Evolutionary conservation across 1,140 invertebrate species (phyloP).

Genomic region (Euborellia annulipes): DNA sequence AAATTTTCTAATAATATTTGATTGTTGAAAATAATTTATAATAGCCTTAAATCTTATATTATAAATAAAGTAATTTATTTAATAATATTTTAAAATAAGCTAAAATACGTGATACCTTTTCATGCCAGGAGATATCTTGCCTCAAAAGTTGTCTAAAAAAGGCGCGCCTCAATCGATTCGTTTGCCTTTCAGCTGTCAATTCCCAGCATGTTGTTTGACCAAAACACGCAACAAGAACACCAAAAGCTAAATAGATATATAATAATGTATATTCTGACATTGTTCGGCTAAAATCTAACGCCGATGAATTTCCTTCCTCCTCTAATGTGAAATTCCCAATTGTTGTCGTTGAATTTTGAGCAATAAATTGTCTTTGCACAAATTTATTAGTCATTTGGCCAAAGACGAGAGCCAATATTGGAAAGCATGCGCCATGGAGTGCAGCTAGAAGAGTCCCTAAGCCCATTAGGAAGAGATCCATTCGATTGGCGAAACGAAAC

Average conservation of each 20-base stretch:
- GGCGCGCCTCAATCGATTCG: conserved; percentile 23
- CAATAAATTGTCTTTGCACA: background rate
- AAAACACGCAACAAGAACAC: conserved; percentile 18
- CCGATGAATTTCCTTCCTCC: too few species aligned
- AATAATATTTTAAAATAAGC: too few species aligned
- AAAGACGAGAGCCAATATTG: conserved; percentile 51
- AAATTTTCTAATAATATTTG: too few species aligned
- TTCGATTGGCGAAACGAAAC: conserved; percentile 39
- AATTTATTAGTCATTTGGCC: conserved; percentile 40
- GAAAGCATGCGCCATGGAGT: conserved; percentile 41
- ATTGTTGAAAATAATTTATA: too few species aligned
- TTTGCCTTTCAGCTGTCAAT: conserved; percentile 26
- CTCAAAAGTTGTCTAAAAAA: conserved; percentile 34
- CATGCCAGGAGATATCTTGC: conserved; percentile 73
- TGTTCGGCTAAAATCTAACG: conserved; percentile 15
- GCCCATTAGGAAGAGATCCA: conserved; percentile 39
- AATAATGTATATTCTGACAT: conserved; percentile 20
- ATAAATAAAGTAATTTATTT: too few species aligned
- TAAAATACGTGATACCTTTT: too few species aligned
- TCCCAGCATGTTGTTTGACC: conserved; percentile 28
- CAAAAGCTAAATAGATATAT: conserved; percentile 20
- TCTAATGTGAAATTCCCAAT: too few species aligned
- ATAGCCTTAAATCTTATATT: too few species aligned
- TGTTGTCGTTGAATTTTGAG: too few species aligned
- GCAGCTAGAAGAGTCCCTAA: conserved; percentile 40